phyloP scores from a whole-genome alignment of 2,888 invertebrate genomes.

The Polyommatus iphigenia region DNA sequence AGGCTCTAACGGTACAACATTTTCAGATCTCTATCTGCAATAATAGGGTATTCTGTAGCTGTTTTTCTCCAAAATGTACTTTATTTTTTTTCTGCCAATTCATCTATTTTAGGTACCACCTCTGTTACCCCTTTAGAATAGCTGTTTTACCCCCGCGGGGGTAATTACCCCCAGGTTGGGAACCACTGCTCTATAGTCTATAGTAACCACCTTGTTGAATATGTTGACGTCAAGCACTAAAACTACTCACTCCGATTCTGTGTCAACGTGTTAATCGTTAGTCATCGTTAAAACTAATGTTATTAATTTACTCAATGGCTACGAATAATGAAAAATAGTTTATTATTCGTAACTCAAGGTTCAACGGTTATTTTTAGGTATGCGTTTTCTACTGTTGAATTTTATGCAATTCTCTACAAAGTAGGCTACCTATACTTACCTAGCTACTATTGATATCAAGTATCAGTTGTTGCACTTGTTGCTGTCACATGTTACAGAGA shows the following conservation, averaged over 20 bases:
- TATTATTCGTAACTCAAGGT: no score
- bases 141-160: no score
- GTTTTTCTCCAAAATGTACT: no score
- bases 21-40: no score
- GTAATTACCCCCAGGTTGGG: no score
- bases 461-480: neutral
- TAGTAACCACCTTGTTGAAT: neutral
- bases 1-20: no score
- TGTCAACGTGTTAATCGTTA: conserved; percentile 2
- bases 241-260: neutral
- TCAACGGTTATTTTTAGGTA: neutral
- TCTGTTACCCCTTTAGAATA: no score
- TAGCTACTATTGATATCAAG: neutral
- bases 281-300: neutral
- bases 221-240: neutral
- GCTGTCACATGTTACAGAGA: neutral
- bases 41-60: no score
- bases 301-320: neutral
- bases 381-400: neutral
- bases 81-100: no score
- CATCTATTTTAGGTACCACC: no score
- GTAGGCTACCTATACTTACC: neutral
- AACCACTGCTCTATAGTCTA: no score
- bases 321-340: no score
- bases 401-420: neutral